Percentiles rank a stretch among this genome's conserved stretches.
These are phyloP conservation scores for Heterodera carotae DNA, from an alignment of 1,140 invertebrate genomes.

Conservation along the genomic window DNA sequence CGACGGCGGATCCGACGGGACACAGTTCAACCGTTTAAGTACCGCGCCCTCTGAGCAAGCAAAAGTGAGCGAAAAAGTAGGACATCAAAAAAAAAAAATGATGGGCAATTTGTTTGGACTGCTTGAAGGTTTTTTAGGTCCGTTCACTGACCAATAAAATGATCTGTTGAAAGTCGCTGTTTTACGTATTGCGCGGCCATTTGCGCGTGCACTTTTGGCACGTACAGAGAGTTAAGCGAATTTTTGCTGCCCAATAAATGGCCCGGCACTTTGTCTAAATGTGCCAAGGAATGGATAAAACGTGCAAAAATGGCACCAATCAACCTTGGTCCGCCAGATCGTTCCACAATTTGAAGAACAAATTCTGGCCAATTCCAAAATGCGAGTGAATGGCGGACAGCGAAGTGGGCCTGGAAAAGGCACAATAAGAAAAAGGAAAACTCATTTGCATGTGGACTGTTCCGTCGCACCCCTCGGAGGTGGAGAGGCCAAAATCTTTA, in stretches of 20 bases:
- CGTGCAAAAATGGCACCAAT: neutral
- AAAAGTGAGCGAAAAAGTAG: too few relatives aligned
- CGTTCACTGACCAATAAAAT: constrained; percentile 41
- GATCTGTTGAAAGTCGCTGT: constrained; percentile 32
- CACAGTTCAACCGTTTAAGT: constrained; percentile 40
- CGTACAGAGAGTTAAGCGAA: constrained; percentile 50
- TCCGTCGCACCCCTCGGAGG: too few relatives aligned
- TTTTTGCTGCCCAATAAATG: constrained; percentile 48
- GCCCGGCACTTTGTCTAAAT: constrained; percentile 43
- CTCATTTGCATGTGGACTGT: too few relatives aligned
- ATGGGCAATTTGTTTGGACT: too few relatives aligned
- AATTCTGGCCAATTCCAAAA: constrained; percentile 35
- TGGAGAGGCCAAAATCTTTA: too few relatives aligned
- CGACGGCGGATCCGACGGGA: constrained; percentile 15
- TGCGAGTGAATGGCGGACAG: constrained; percentile 33
- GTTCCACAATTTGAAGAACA: constrained; percentile 49
- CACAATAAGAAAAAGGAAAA: too few relatives aligned
- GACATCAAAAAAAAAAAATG: neutral
- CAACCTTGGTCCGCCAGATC: constrained; percentile 41
- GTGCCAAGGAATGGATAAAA: neutral
- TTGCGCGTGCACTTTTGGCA: constrained; percentile 42
- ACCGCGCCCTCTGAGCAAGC: constrained; percentile 32
- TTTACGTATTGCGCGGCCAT: constrained; percentile 38
- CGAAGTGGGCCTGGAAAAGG: constrained; percentile 33
- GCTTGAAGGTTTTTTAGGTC: too few relatives aligned